Evolutionary conservation across 2,113 vertebrate species (phyloP), one percentile per base, ranked within the genome.

Genomic region (Gallinago jamesoni): DNA sequence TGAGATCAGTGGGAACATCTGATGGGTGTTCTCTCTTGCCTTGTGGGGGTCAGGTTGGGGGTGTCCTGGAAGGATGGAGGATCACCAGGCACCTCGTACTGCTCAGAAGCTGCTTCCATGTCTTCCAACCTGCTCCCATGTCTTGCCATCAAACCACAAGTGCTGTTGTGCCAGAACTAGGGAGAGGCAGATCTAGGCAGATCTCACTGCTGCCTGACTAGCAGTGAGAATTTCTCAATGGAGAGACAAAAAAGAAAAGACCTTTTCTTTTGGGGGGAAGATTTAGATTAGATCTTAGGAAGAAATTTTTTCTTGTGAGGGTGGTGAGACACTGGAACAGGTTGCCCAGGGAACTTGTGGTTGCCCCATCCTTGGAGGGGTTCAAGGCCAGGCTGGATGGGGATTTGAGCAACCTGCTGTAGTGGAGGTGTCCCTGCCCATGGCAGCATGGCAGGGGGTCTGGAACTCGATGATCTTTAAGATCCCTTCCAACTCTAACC

Each of bases 1-100:
- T 2, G 13, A 6, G 14, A 28, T 62, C 56, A 37, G 25, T 3
- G 6, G 43, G 14, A 63, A 30, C 0, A 0, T 13, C n/a, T 39
- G 22, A 3, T 68, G 28, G 9, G 14, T 47, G 33, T 9, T 41
- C 28, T 45, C 19, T 31, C 7, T n/a, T 4, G 3, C 30, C 7
- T 48, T 52, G 8, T 22, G 30, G 23, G 11, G 12, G 3, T n/a
- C 20, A n/a, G 17, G 2, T 0, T 33, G 10, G 43, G 33, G 7
- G 3, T 27, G 16, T 10, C 8, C 31, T 6, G 14, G 41, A 14
- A 55, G 35, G 12, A 55, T 1, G 20, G 5, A 77, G 31, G 4
- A 31, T 10, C 73, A 27, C 25, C 27, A 35, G 43, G 39, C 22
- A 59, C 33, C 2, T 17, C 6, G 2, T 28, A 7, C 0, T 2